Conservation (phyloP, 37 sponge, comb jelly and placozoan genomes). For the Agelas oroides region DNA sequence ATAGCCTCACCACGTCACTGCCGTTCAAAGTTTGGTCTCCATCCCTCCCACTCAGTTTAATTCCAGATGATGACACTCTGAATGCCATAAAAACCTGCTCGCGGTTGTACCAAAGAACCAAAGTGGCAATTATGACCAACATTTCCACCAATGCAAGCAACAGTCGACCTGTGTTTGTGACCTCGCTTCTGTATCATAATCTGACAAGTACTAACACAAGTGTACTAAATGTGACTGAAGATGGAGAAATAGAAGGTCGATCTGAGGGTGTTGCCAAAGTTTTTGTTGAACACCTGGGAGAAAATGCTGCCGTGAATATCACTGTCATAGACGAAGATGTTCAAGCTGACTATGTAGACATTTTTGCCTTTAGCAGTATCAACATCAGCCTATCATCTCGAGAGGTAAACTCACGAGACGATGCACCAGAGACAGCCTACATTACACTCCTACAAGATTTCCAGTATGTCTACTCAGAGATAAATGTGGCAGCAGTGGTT, state of each 20-base stretch:
- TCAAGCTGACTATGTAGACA: slow-evolving; percentile 22
- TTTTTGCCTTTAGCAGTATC: slow-evolving; percentile 46
- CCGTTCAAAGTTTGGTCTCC: slow-evolving; percentile 65
- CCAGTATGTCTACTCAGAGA: slow-evolving; percentile 1
- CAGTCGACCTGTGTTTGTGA: slow-evolving; percentile 7
- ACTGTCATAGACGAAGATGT: slow-evolving; percentile 32
- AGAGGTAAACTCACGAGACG: not conserved
- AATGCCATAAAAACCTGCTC: slow-evolving; percentile 25
- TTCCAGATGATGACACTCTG: slow-evolving; percentile 32
- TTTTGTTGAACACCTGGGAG: not conserved
- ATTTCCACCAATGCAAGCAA: not conserved
- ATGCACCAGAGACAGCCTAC: not conserved
- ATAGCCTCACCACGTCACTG: not conserved
- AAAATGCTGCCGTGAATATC: not conserved
- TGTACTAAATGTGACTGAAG: not conserved
- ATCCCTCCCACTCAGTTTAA: not conserved
- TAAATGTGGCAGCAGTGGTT: slow-evolving; percentile 29
- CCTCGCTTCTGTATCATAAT: slow-evolving; percentile 21
- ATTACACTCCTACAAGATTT: slow-evolving; percentile 33
- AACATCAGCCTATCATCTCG: not conserved
- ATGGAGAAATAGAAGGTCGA: slow-evolving; percentile 14
- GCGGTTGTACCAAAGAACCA: slow-evolving; percentile 22
- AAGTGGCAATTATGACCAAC: not conserved
- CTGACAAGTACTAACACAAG: slow-evolving; percentile 1
- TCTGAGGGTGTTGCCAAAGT: slow-evolving; percentile 15